Conservation (phyloP, 2,888 invertebrate species). For the Stenchaetothrips biformis region DNA sequence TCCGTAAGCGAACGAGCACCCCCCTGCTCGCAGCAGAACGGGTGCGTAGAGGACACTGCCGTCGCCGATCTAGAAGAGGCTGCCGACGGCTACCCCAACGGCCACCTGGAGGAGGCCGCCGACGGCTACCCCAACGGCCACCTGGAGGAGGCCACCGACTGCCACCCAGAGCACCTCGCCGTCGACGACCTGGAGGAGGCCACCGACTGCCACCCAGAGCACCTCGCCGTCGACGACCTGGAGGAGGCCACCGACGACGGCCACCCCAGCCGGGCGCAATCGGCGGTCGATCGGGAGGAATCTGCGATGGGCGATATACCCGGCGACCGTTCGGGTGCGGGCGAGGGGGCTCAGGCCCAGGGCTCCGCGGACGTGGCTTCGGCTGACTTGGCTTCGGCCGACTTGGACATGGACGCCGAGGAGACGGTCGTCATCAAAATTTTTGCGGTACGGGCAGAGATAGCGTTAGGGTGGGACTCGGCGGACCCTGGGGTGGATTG, state of each 20-base stretch:
- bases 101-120: background rate
- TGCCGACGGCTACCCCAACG: background rate
- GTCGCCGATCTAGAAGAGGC: background rate
- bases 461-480: too few species aligned
- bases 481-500: too few species aligned
- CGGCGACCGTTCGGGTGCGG: too few species aligned
- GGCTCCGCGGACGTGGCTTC: background rate
- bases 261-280: background rate
- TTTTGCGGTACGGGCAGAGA: background rate
- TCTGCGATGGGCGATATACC: too few species aligned
- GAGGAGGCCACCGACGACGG: background rate
- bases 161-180: too few species aligned
- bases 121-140: background rate
- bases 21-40: too few species aligned
- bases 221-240: background rate
- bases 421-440: constrained; percentile 6
- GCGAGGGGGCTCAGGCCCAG: too few species aligned
- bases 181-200: too few species aligned
- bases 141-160: background rate
- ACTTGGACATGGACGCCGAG: background rate
- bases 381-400: background rate
- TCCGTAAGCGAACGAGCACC: too few species aligned
- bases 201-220: background rate
- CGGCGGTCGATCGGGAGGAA: too few species aligned
- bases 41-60: too few species aligned